Percentiles rank a stretch among this genome's conserved stretches.
phyloP scores from a whole-genome alignment of 2,888 invertebrate species.

The Scaptomyza flava region DNA sequence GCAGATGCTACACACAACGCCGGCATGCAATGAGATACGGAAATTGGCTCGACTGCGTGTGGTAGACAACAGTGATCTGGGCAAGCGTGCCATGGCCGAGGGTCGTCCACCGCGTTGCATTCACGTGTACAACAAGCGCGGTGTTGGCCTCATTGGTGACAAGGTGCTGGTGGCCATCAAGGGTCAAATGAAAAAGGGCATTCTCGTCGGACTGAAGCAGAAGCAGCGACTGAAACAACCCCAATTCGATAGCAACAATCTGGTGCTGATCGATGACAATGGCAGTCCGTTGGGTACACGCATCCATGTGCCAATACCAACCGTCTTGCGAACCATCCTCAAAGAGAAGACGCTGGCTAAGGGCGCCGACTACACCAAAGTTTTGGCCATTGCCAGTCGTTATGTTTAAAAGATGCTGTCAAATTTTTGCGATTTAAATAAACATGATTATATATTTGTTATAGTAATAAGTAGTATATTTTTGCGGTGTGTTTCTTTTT shows the following conservation, averaged over 20 bases:
- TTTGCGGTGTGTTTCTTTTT: slow-evolving; percentile 24
- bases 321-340: slow-evolving; percentile 92
- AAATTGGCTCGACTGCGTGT: slow-evolving; percentile 92
- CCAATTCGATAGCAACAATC: slow-evolving; percentile 97
- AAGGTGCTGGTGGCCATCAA: slow-evolving; percentile 96
- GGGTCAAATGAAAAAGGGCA: slow-evolving; percentile 97
- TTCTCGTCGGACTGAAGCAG: slow-evolving; percentile 94
- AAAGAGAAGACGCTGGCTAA: slow-evolving; percentile 92
- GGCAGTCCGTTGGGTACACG: slow-evolving; percentile 97
- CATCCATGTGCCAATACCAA: slow-evolving; percentile 97
- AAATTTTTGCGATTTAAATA: slow-evolving; percentile 24
- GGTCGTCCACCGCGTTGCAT: slow-evolving; percentile 97
- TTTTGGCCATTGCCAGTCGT: slow-evolving; percentile 94
- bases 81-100: slow-evolving; percentile 96
- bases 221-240: slow-evolving; percentile 92
- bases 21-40: slow-evolving; percentile 88
- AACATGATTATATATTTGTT: slow-evolving; percentile 20
- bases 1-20: slow-evolving; percentile 87
- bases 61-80: slow-evolving; percentile 98
- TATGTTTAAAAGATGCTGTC: slow-evolving; percentile 67
- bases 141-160: slow-evolving; percentile 89
- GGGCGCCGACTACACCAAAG: slow-evolving; percentile 95
- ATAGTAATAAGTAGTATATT: slow-evolving; percentile 72
- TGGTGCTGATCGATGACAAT: slow-evolving; percentile 97
- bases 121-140: slow-evolving; percentile 95